Evolutionary conservation across 2,113 vertebrate species (phyloP).

Genomic region (Crotalus horridus): DNA sequence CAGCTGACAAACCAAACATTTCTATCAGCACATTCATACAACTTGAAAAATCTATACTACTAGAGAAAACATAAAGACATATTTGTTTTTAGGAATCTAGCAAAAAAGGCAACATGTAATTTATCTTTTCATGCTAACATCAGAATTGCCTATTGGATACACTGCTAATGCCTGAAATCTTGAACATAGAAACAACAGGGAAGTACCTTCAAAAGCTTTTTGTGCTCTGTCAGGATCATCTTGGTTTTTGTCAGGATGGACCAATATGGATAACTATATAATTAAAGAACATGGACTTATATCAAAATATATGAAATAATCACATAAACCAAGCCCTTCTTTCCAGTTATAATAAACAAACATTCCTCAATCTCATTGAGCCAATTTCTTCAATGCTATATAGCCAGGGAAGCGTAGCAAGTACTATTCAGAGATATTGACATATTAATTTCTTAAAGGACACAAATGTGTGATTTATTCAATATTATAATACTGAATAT

Average conservation of each 20-base stretch:
- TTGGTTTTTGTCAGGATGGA: slow-evolving; percentile 99
- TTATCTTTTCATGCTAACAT: neutral
- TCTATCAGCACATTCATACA: slow-evolving; percentile 51
- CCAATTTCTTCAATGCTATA: neutral
- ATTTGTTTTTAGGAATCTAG: neutral
- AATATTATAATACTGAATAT: neutral
- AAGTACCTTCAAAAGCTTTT: slow-evolving; percentile 94
- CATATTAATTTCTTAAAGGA: neutral
- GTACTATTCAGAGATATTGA: neutral
- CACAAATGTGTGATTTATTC: neutral
- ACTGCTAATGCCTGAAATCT: neutral
- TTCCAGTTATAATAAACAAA: neutral
- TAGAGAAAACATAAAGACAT: neutral
- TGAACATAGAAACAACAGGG: rapidly evolving
- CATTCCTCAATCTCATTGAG: neutral
- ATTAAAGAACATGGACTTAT: slow-evolving; percentile 18
- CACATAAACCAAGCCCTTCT: neutral
- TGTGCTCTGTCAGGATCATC: slow-evolving; percentile 91
- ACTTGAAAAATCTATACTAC: slow-evolving; percentile 1
- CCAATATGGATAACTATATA: slow-evolving; percentile 91
- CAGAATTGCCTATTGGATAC: neutral
- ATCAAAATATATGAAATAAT: neutral
- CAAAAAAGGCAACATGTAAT: neutral
- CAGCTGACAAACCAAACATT: slow-evolving; percentile 77
- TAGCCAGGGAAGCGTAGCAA: neutral